phyloP scores from a whole-genome alignment of 1,140 invertebrate species.

The Sarcophaga bullata region DNA sequence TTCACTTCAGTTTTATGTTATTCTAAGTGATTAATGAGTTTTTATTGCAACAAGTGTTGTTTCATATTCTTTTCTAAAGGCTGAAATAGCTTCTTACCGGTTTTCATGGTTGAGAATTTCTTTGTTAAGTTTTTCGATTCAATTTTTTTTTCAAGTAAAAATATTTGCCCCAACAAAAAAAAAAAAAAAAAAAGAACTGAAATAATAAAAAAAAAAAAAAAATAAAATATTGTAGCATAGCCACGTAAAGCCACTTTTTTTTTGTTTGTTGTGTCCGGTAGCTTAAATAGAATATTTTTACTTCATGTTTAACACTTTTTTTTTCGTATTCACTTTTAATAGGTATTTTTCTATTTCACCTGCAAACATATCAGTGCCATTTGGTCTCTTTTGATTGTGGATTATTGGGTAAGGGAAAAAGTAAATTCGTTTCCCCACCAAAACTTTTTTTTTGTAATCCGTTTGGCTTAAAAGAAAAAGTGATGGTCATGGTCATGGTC shows the following conservation, averaged over 20 bases:
- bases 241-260: no score
- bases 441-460: no score
- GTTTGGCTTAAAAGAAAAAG: no score
- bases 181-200: no score
- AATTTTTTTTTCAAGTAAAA: no score
- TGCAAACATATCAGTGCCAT: constrained; percentile 23
- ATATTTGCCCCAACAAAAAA: no score
- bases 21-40: constrained; percentile 25
- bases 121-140: neutral
- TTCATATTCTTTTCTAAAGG: neutral
- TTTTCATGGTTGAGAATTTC: neutral
- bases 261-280: neutral
- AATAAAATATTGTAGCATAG: no score
- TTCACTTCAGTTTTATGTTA: constrained; percentile 1
- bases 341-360: neutral
- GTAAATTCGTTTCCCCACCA: neutral
- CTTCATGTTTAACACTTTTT: constrained; percentile 26
- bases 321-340: neutral
- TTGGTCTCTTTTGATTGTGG: neutral
- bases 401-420: neutral
- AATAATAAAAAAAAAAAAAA: no score
- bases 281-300: neutral
- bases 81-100: neutral
- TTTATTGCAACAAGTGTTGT: constrained; percentile 28
- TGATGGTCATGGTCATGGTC: no score